Evolutionary conservation across 2,113 vertebrate species (phyloP), one percentile per base, ranked within the genome.

Genomic region (Ictalurus furcatus): DNA sequence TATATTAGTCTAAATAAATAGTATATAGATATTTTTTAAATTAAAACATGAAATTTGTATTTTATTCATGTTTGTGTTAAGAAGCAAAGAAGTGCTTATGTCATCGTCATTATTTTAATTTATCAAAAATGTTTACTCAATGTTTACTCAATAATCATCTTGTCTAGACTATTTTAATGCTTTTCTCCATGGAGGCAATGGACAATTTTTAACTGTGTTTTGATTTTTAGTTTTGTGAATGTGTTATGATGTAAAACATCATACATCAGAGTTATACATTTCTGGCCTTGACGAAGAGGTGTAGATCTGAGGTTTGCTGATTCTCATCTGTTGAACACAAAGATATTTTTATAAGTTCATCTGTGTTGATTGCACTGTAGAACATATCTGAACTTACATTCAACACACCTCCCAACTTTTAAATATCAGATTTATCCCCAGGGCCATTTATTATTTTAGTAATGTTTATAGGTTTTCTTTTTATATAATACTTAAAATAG

Each of bases 251-350:
- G 12, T 56, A 54, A 71, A 54, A 34, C 54, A 19, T 80, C 48
- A 80, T n/a, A 80, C 48, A 54, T 34, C 7, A 21, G n/a, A 58
- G n/a, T 85, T 71, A 23, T 71, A 34, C 6, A 40, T 63, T 63
- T 84, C 21, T 40, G 81, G 54, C 56, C 59, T 82, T 40, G 21
- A 83, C 61, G 73, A 71, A 44, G 74, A 87, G 52, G 71, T 76
- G 3, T 79, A 14, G 9, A 86, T 86, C 52, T 88, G 37, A 58
- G 89, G 87, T 12, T 79, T 85, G 85, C 73, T 28, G 16, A 54
- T 88, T 85, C 12, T 90, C 69, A 90, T 54, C 92, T 92, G 79
- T 65, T 59, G 30, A 88, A 85, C 23, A 86, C 63, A 76, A n/a
- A 52, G 1, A 52, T 23, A 82, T 56, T 12, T 59, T 21, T 21